Evolutionary conservation across 1,140 invertebrate species (phyloP).

Genomic region (Drosophila persimilis): DNA sequence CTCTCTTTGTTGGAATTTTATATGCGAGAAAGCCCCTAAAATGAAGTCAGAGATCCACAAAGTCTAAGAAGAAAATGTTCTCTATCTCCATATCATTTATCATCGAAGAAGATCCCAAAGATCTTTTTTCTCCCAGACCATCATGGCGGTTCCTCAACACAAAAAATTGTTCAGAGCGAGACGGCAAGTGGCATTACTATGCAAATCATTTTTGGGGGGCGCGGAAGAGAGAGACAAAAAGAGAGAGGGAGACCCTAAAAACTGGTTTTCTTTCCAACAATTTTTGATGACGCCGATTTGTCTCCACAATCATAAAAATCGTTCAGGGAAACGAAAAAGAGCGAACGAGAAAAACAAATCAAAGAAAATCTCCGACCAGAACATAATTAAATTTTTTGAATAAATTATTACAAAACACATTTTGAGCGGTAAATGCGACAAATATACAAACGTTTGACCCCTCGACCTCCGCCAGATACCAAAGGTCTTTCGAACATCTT

Average conservation of each 20-base stretch:
- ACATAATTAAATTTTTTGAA: conserved; percentile 72
- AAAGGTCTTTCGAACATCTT: conserved; percentile 34
- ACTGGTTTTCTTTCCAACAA: conserved; percentile 54
- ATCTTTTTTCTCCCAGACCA: conserved; percentile 13
- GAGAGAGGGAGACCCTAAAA: conserved; percentile 1
- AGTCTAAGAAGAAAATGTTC: conserved; percentile 44
- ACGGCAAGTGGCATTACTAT: conserved; percentile 66
- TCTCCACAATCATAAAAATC: conserved; percentile 74
- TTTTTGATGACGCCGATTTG: conserved; percentile 80
- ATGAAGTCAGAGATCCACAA: conserved; percentile 22
- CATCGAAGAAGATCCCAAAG: conserved; percentile 34
- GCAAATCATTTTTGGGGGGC: conserved; percentile 45
- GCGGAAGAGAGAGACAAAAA: too few species aligned
- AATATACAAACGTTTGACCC: conserved; percentile 47
- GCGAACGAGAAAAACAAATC: conserved; percentile 42
- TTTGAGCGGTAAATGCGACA: conserved; percentile 59
- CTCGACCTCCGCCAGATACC: not conserved
- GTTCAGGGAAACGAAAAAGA: conserved; percentile 26
- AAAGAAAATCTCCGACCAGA: conserved; percentile 48
- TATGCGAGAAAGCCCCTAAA: not conserved
- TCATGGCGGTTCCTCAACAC: conserved; percentile 38
- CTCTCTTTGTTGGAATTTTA: conserved; percentile 12
- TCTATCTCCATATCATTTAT: conserved; percentile 49
- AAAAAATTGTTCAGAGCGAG: conserved; percentile 15
- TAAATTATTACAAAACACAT: conserved; percentile 75